phyloP scores from a whole-genome alignment of 2,888 invertebrate species.

The Sarcophaga variegata region DNA sequence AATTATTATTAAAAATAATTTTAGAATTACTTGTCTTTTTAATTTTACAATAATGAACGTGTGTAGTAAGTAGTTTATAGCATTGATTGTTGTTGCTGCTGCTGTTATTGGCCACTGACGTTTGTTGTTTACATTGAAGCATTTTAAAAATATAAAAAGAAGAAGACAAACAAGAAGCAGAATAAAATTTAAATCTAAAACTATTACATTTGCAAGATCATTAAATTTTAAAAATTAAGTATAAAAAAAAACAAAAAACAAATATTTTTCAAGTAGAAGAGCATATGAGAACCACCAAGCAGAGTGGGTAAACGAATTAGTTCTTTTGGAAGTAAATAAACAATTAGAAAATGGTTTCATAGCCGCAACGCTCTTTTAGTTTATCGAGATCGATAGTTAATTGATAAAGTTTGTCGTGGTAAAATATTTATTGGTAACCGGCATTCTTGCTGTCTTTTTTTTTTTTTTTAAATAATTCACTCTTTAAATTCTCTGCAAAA shows the following conservation, averaged over 20 bases:
- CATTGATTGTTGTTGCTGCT: not conserved
- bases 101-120: slow-evolving; percentile 21
- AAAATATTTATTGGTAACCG: too few relatives aligned
- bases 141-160: not conserved
- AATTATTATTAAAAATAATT: not conserved
- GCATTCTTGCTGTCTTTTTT: too few relatives aligned
- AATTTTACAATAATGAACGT: not conserved
- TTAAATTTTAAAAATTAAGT: slow-evolving; percentile 3
- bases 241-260: not conserved
- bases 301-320: not conserved
- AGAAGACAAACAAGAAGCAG: not conserved
- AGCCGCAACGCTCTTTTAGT: too few relatives aligned
- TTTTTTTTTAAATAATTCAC: too few relatives aligned
- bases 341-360: too few relatives aligned
- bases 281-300: not conserved
- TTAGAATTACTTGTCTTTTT: not conserved
- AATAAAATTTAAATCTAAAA: slow-evolving; percentile 2
- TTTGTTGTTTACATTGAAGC: not conserved
- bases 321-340: not conserved
- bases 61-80: not conserved
- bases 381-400: too few relatives aligned
- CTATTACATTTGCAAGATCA: slow-evolving; percentile 1
- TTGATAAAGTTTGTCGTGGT: too few relatives aligned
- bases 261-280: not conserved
- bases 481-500: too few relatives aligned